Base-by-base conservation (phyloP, 2,113 vertebrate genomes). In the Suncus etruscus region DNA sequence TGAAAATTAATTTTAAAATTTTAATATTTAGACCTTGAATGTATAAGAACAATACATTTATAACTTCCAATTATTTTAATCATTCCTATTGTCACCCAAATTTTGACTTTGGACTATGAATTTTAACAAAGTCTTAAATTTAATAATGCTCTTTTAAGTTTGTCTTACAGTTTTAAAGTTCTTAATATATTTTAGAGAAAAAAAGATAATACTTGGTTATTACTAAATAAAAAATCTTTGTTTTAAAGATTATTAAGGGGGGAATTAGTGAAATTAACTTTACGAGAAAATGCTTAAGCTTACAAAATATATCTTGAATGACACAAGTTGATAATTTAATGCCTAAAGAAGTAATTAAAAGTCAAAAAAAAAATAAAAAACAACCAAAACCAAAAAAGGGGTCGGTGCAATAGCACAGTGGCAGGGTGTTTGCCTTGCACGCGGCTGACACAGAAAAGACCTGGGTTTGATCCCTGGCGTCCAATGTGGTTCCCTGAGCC, bases 81-180 rank as follows among this genome's bases (percentile, higher is more conserved):
- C 63, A 86, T 76, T 29, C 45, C 80, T 86, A 88, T 39, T 54
- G 79, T 73, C 58, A 91, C 27, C 58, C 22, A 66, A 65, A 88
- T 15, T 5, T 76, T 18, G 48, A 24, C 7, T 92, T 89, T 94
- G 58, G 93, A 76, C 77, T 81, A 83, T 72, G 0, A 88, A 80
- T 89, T 20, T 83, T 86, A 92, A 76, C 18, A 39, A 39, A 91
- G 68, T 80, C 45, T 92, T 91, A 85, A 92, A 77, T 91, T 94
- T 81, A 85, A 87, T 90, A 91, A 77, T 58, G 7, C 0, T 76
- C 8, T 87, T 63, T 83, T 86, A 91, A 73, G 79, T 92, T 87
- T 95, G 50, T 11, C 66, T 74, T 86, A 85, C 0, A 65, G 2
- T 84, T 95, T 88, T 79, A 83, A 88, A 31, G 25, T 81, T 73